Base-by-base conservation (phyloP, 1,140 invertebrate species). In the Atta colombica region DNA sequence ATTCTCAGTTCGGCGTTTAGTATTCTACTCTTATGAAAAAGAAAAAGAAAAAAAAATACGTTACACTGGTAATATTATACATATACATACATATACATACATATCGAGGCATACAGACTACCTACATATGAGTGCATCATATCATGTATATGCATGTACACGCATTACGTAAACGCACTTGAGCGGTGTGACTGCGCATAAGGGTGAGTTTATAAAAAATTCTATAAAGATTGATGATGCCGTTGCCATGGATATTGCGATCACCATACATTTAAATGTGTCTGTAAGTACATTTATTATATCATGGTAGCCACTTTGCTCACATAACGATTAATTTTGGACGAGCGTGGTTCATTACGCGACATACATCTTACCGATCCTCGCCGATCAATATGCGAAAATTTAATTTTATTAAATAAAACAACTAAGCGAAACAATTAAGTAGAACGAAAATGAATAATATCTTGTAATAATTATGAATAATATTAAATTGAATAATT, bases 131-230 rank as follows among this genome's bases (percentile, higher is more conserved):
- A 51, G 28, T 51, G 66, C 55, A 75, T 25, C 55, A 35, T 58
- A 85, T 78, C 86, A 86, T 88, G 86, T 88, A 88, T 88, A 86
- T 88, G 88, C 88, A 80, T 77, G 89, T 88, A 85, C 69, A 90
- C 89, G 87, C 89, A 86, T 91, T 91, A 91, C 89, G 88, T 91
- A 86, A 91, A 91, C 87, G 89, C 82, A 88, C 81, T 85, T 91
- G 89, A 86, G 89, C 87, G 89, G 81, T 85, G 88, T 55, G 88
- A 90, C 88, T 86, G 88, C 89, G 89, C 89, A 85, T 90, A 91
- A 88, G 88, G 89, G 89, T 89, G 65, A 77, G 87, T 88, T 90
- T 90, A 90, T 90, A 90, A 90, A 86, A 90, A 90, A 90, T 90
- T 80, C 88, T 85, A 87, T 66, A 86, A 87, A 75, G 89, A 90